Conservation (phyloP, 2,888 invertebrate genomes). For the Harpagoxenus sublaevis region DNA sequence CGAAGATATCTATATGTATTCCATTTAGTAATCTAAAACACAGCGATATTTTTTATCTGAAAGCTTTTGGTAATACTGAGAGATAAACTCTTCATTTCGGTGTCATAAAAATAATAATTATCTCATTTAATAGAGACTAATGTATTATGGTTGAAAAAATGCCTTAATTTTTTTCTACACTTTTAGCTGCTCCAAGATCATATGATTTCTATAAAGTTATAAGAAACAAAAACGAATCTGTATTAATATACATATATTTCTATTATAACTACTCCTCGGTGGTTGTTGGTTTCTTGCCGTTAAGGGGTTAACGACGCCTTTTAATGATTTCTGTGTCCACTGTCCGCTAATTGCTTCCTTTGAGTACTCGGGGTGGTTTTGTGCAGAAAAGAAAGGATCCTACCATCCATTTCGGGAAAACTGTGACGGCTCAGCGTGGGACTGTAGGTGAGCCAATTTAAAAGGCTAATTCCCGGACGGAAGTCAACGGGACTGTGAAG, state of each 20-base stretch:
- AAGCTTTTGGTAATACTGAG: background rate
- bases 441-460: conserved; percentile 84
- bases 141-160: background rate
- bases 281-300: background rate
- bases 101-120: background rate
- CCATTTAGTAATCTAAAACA: background rate
- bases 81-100: background rate
- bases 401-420: conserved; percentile 20
- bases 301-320: conserved; percentile 31
- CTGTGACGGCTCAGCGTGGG: conserved; percentile 33
- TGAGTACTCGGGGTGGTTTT: background rate
- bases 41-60: background rate
- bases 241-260: background rate
- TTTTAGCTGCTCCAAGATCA: background rate
- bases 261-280: background rate
- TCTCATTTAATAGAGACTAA: background rate
- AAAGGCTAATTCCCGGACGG: conserved; percentile 85
- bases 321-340: conserved; percentile 14
- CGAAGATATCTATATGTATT: background rate
- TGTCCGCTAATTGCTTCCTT: conserved; percentile 32
- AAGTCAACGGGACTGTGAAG: conserved; percentile 72
- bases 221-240: background rate
- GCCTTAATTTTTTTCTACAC: background rate
- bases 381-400: background rate
- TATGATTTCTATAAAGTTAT: background rate